These are phyloP conservation scores for Pollenia amentaria DNA, from an alignment of 2,888 invertebrate genomes.

Conservation along the genomic window DNA sequence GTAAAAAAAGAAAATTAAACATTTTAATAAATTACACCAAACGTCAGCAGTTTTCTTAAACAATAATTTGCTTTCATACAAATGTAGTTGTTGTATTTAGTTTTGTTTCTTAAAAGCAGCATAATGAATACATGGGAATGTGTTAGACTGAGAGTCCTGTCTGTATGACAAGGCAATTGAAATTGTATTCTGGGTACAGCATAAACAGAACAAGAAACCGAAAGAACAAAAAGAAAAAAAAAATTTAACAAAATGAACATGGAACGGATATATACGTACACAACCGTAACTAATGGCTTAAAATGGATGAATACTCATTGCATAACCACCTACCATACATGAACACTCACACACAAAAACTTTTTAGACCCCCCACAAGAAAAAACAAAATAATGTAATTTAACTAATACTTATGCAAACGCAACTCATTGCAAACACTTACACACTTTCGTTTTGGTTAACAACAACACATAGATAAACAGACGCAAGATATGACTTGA, in stretches of 20 bases:
- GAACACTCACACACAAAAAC: neutral
- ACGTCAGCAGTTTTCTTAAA: constrained; percentile 76
- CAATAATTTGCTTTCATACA: constrained; percentile 40
- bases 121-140: constrained; percentile 35
- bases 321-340: constrained; percentile 15
- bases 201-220: neutral
- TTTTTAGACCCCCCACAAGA: neutral
- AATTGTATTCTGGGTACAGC: constrained; percentile 16
- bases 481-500: constrained; percentile 20
- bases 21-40: constrained; percentile 80
- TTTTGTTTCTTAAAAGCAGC: constrained; percentile 42
- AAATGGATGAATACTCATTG: constrained; percentile 65
- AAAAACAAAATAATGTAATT: constrained; percentile 65
- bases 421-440: neutral
- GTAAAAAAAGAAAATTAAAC: constrained; percentile 52
- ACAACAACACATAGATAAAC: neutral
- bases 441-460: constrained; percentile 10
- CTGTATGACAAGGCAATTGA: neutral
- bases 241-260: constrained; percentile 51
- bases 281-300: constrained; percentile 71
- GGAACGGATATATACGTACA: constrained; percentile 66
- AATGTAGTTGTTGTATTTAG: neutral
- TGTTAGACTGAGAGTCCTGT: neutral
- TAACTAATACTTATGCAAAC: constrained; percentile 71
- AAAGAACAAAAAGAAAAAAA: neutral